Percentiles rank a stretch among this genome's conserved stretches.
phyloP scores from a whole-genome alignment of 2,797 vertebrate genomes.

The Apodemus agrarius region DNA sequence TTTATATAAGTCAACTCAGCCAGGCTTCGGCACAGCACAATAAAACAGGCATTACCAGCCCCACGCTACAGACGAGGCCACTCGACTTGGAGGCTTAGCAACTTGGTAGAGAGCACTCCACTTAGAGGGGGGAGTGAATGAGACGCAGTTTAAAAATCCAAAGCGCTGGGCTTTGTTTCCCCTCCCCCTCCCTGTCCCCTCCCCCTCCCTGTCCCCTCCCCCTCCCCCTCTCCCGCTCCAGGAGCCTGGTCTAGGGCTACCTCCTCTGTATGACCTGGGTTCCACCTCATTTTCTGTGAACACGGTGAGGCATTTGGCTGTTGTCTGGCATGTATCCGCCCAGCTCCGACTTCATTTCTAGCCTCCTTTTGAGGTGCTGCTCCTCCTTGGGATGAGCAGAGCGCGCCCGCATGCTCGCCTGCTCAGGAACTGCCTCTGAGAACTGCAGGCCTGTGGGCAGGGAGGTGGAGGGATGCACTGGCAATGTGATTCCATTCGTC shows the following conservation, averaged over 20 bases:
- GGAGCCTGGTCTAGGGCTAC: rapidly evolving
- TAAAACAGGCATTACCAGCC: conserved; percentile 11
- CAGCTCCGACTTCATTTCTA: neutral
- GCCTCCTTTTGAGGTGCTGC: neutral
- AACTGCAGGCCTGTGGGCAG: neutral
- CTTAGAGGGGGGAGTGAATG: neutral
- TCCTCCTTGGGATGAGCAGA: neutral
- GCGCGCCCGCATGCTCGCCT: neutral
- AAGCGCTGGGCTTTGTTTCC: neutral
- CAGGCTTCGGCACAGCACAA: neutral
- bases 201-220: neutral
- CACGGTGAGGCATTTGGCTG: neutral
- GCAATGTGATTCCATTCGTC: conserved; percentile 76
- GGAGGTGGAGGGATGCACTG: conserved; percentile 57
- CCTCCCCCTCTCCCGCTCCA: neutral
- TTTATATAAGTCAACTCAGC: conserved; percentile 25
- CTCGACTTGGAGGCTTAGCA: neutral
- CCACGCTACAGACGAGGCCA: neutral
- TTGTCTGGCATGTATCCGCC: neutral
- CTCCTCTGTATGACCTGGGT: neutral
- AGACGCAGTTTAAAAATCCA: neutral
- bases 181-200: neutral
- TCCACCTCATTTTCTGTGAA: neutral
- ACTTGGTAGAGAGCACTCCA: neutral
- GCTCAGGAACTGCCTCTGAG: neutral